These are phyloP conservation scores for Sebastes umbrosus DNA, from an alignment of 2,797 vertebrate genomes.

Conservation along the genomic window DNA sequence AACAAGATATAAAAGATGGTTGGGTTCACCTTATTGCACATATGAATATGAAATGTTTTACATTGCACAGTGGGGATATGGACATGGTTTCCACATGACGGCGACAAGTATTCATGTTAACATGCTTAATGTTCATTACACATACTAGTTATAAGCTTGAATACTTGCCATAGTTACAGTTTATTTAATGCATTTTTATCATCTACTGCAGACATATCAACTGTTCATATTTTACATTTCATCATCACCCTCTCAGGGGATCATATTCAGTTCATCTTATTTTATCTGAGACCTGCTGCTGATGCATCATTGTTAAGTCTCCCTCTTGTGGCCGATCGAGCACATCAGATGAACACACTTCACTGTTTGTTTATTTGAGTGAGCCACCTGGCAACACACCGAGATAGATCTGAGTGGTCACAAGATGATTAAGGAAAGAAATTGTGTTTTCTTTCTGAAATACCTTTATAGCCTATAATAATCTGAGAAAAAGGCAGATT, in stretches of 20 bases:
- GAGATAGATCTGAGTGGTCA: background rate
- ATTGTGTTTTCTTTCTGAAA: background rate
- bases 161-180: background rate
- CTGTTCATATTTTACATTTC: background rate
- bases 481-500: background rate
- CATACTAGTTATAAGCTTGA: background rate
- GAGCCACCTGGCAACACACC: background rate
- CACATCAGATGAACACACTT: background rate
- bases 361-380: background rate
- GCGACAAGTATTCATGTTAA: background rate
- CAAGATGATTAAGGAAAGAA: background rate
- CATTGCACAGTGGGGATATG: background rate
- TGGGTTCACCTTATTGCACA: no score
- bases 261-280: background rate
- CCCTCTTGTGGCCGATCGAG: conserved; percentile 62
- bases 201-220: background rate
- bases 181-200: background rate
- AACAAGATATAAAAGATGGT: no score
- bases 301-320: conserved; percentile 18
- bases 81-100: background rate
- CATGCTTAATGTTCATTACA: background rate
- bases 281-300: background rate
- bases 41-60: background rate
- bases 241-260: background rate
- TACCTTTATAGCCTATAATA: background rate